A percentile compares a stretch with the other conserved stretches of the same genome.
phyloP scores from a whole-genome alignment of 2,113 vertebrate species.

The Aphyosemion australe region DNA sequence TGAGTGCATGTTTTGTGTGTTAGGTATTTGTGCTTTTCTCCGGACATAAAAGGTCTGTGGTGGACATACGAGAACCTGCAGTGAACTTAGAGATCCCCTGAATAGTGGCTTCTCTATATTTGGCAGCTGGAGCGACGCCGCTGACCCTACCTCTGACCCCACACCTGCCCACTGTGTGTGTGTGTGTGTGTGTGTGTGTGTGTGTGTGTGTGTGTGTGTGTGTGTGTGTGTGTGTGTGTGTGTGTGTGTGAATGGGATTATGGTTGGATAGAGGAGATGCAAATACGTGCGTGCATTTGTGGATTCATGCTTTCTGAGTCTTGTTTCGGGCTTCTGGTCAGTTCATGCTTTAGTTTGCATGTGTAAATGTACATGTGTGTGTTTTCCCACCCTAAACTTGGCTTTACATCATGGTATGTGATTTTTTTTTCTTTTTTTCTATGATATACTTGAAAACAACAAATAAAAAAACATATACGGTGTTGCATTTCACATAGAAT shows the following conservation, averaged over 20 bases:
- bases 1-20: slow-evolving; percentile 59
- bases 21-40: slow-evolving; percentile 47
- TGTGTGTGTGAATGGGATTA: not conserved
- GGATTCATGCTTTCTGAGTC: not conserved
- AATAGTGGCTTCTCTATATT: slow-evolving; percentile 76
- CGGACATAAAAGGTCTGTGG: slow-evolving; percentile 53
- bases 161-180: slow-evolving; percentile 64
- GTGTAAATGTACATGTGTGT: not conserved
- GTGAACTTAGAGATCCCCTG: slow-evolving; percentile 48
- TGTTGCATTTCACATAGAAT: no score
- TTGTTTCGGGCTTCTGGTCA: no score
- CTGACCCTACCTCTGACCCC: slow-evolving; percentile 68
- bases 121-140: slow-evolving; percentile 73
- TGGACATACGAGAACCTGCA: slow-evolving; percentile 61
- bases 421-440: no score
- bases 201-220: not conserved
- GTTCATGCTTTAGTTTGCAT: not conserved
- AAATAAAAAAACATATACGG: no score
- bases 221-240: not conserved
- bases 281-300: slow-evolving; percentile 21
- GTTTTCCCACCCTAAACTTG: no score
- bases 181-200: not conserved
- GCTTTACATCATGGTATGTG: no score
- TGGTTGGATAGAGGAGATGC: slow-evolving; percentile 1
- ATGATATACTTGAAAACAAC: no score